A percentile compares a stretch with the other conserved stretches of the same genome.
These are phyloP conservation scores for Phodopus roborovskii DNA, from an alignment of 2,113 vertebrate species.

Conservation along the genomic window DNA sequence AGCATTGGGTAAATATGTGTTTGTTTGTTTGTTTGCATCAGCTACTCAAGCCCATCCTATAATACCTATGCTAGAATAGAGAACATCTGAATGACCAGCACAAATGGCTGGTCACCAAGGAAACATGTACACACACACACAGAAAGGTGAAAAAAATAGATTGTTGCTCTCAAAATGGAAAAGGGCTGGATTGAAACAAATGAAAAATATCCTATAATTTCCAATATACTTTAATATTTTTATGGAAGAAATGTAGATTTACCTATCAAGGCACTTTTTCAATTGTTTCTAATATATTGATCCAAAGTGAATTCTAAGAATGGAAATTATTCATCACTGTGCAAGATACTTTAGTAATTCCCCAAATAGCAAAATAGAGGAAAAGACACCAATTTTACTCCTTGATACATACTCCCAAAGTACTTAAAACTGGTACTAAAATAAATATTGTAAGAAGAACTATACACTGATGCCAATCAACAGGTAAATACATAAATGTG, in stretches of 20 bases:
- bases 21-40: background rate
- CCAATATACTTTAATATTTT: background rate
- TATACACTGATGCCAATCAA: background rate
- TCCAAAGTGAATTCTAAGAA: background rate
- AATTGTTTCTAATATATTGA: background rate
- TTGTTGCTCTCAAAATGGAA: background rate
- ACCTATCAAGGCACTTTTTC: background rate
- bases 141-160: background rate
- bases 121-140: background rate
- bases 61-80: background rate
- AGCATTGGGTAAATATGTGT: background rate
- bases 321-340: background rate
- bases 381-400: background rate
- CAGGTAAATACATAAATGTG: background rate
- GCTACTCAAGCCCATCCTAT: background rate
- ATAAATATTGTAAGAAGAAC: background rate
- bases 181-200: background rate
- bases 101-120: background rate
- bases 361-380: background rate
- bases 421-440: background rate
- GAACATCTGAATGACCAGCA: background rate
- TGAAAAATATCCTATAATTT: background rate
- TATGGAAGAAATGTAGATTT: background rate
- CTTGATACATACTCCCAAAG: background rate
- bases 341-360: background rate